phyloP scores from a whole-genome alignment of 1,140 invertebrate species.

The Monomorium pharaonis region DNA sequence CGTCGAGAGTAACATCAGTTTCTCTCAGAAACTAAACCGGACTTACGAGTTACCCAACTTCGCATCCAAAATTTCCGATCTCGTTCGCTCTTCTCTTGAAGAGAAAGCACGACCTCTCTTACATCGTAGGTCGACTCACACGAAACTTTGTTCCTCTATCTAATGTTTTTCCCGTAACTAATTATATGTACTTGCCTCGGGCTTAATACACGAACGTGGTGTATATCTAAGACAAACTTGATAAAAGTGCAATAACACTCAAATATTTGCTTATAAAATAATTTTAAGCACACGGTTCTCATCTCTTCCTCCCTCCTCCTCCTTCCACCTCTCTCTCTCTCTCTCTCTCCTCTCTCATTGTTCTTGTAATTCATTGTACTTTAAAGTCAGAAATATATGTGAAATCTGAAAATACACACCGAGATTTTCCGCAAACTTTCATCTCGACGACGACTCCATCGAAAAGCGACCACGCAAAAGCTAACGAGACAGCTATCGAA shows the following conservation, averaged over 20 bases:
- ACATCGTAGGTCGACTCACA: not conserved
- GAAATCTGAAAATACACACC: not conserved
- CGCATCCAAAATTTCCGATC: slow-evolving; percentile 14
- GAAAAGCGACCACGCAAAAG: not conserved
- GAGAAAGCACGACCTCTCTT: not conserved
- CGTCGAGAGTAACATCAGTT: not conserved
- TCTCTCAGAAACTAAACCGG: slow-evolving; percentile 1
- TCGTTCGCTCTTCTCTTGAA: not conserved
- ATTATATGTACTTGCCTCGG: slow-evolving; percentile 13
- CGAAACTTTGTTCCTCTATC: slow-evolving; percentile 7
- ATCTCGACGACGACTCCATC: not conserved
- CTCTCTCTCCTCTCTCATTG: not conserved
- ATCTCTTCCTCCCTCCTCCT: not conserved
- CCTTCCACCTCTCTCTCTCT: not conserved
- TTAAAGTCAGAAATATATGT: not conserved
- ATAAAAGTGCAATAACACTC: not conserved
- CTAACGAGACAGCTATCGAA: slow-evolving; percentile 39
- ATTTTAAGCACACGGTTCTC: not conserved
- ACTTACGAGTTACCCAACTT: slow-evolving; percentile 28
- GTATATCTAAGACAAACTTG: not conserved
- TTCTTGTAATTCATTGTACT: not conserved
- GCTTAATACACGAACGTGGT: not conserved
- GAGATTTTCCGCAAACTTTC: not conserved
- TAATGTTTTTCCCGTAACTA: slow-evolving; percentile 6
- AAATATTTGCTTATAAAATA: slow-evolving; percentile 7